These are phyloP conservation scores for Mimas tiliae DNA, from an alignment of 2,888 invertebrate genomes.

Conservation along the genomic window DNA sequence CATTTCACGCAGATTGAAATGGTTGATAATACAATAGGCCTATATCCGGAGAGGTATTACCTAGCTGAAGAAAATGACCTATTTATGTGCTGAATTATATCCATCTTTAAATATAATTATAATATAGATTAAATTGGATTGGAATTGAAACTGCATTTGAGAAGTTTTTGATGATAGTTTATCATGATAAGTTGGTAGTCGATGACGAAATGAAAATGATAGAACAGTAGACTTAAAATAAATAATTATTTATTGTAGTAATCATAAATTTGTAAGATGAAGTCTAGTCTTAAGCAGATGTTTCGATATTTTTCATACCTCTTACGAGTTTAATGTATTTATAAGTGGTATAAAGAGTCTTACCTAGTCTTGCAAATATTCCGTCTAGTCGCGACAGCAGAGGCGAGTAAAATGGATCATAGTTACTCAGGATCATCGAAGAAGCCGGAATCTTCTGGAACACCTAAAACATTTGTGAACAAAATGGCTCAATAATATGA, in stretches of 20 bases:
- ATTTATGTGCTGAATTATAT: background rate
- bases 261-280: no score
- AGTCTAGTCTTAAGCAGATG: no score
- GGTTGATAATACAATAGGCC: background rate
- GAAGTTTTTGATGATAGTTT: background rate
- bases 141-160: background rate
- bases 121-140: no score
- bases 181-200: no score
- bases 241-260: no score
- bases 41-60: background rate
- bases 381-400: constrained; percentile 92
- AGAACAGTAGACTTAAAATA: no score
- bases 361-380: constrained; percentile 88
- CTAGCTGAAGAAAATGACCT: background rate
- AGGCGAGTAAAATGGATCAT: constrained; percentile 96
- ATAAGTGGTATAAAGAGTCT: constrained; percentile 19
- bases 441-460: constrained; percentile 95
- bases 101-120: no score
- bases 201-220: no score
- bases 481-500: constrained; percentile 10
- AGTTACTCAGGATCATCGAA: constrained; percentile 92
- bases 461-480: constrained; percentile 71
- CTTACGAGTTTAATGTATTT: no score
- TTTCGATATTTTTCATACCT: no score
- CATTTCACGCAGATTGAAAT: constrained; percentile 4